phyloP scores from a whole-genome alignment of 2,113 vertebrate species.

The Aphyosemion australe region DNA sequence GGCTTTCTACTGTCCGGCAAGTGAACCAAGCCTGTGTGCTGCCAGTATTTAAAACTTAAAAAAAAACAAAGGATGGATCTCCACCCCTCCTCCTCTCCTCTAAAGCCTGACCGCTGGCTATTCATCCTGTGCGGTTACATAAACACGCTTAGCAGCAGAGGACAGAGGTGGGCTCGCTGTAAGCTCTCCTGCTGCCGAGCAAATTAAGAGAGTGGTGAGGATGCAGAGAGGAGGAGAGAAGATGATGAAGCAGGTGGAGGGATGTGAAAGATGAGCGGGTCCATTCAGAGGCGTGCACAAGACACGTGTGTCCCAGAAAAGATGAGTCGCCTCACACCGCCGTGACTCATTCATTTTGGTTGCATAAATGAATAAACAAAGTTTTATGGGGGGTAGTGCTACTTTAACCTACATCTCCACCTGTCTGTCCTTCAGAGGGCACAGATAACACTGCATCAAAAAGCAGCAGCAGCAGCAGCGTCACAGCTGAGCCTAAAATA shows the following conservation, averaged over 20 bases:
- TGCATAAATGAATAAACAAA: slow-evolving; percentile 6
- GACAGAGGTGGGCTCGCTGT: slow-evolving; percentile 61
- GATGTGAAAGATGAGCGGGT: slow-evolving; percentile 2
- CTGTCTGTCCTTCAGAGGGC: slow-evolving; percentile 76
- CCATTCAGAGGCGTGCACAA: slow-evolving; percentile 3
- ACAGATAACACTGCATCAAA: slow-evolving; percentile 72
- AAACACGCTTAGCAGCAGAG: slow-evolving; percentile 74
- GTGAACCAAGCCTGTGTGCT: slow-evolving; percentile 22
- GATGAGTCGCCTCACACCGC: slow-evolving; percentile 15
- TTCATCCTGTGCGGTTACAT: slow-evolving; percentile 75
- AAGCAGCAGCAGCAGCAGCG: slow-evolving; percentile 62
- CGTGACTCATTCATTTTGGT: background rate
- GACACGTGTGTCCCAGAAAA: slow-evolving; percentile 50
- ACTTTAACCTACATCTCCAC: slow-evolving; percentile 37
- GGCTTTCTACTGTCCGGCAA: slow-evolving; percentile 24
- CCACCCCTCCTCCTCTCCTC: slow-evolving; percentile 31
- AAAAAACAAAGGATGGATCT: slow-evolving; percentile 20
- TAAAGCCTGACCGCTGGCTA: slow-evolving; percentile 65
- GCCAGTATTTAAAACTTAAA: slow-evolving; percentile 15
- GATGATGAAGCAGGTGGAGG: background rate
- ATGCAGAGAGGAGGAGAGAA: slow-evolving; percentile 22
- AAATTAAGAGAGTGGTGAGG: slow-evolving; percentile 40
- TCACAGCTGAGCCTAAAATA: slow-evolving; percentile 73
- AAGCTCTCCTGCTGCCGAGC: slow-evolving; percentile 31
- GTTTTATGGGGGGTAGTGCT: background rate